phyloP scores from a whole-genome alignment of 2,888 invertebrate genomes.

The Pristionchus maxplancki region DNA sequence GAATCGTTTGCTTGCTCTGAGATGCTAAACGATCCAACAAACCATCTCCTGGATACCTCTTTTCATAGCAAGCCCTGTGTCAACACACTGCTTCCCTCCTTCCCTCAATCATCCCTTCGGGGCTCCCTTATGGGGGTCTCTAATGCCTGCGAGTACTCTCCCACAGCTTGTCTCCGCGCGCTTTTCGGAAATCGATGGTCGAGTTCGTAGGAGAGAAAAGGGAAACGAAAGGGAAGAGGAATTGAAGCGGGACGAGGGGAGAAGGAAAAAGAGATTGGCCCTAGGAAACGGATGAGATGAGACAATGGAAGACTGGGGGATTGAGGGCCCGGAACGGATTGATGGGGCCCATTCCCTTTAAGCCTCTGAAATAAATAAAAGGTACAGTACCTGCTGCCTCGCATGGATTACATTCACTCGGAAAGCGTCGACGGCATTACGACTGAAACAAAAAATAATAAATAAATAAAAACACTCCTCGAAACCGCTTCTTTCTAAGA shows the following conservation, averaged over 20 bases:
- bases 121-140: background rate
- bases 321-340: background rate
- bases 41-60: background rate
- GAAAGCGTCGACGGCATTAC: constrained; percentile 99
- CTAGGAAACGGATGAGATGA: background rate
- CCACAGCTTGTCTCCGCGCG: background rate
- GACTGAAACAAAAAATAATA: constrained; percentile 77
- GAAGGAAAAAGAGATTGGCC: constrained; percentile 2
- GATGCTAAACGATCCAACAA: background rate
- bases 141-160: constrained; percentile 30
- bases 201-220: constrained; percentile 41
- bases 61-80: background rate
- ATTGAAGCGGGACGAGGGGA: background rate
- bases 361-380: background rate
- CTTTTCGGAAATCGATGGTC: constrained; percentile 50
- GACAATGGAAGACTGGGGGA: constrained; percentile 1
- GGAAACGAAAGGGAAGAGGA: background rate
- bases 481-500: background rate
- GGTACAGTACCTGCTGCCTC: constrained; percentile 86
- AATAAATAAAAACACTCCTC: no score
- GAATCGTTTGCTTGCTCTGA: background rate
- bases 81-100: constrained; percentile 2
- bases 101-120: background rate
- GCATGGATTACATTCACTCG: constrained; percentile 99
- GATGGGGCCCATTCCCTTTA: background rate